Evolutionary conservation across 2,888 invertebrate genomes (phyloP).

Genomic region (Hartigia nigra): DNA sequence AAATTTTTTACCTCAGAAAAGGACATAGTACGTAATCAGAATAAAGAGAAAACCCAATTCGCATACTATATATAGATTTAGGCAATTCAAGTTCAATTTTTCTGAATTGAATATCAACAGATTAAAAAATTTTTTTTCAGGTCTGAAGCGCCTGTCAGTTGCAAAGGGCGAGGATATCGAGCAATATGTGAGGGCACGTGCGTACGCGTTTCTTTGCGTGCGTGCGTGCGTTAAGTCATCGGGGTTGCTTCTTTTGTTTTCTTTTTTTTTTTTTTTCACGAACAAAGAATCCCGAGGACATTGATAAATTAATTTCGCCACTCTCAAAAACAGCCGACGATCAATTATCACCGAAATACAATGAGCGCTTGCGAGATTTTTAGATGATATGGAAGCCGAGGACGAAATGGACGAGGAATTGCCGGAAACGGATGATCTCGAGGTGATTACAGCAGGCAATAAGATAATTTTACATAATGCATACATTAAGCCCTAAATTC

Average conservation of each 20-base stretch:
- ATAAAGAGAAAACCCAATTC: background rate
- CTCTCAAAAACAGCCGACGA: background rate
- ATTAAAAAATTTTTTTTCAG: background rate
- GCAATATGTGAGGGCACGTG: background rate
- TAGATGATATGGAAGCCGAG: slow-evolving; percentile 63
- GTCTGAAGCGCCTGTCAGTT: background rate
- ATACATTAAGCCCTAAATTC: background rate
- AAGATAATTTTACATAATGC: background rate
- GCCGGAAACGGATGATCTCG: slow-evolving; percentile 50
- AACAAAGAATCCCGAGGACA: background rate
- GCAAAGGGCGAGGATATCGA: background rate
- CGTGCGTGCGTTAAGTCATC: background rate
- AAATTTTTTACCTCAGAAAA: background rate
- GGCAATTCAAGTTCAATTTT: background rate
- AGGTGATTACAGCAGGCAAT: slow-evolving; percentile 36
- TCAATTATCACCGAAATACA: slow-evolving; percentile 12
- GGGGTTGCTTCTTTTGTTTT: background rate
- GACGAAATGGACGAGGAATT: slow-evolving; percentile 62
- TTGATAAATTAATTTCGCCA: background rate
- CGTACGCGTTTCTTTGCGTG: background rate
- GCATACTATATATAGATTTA: background rate
- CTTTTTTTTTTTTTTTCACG: background rate
- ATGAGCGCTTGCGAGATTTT: slow-evolving; percentile 22
- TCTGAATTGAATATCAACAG: background rate
- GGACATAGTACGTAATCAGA: background rate